Evolutionary conservation across 2,113 vertebrate species (phyloP).

Genomic region (Podilymbus podiceps): DNA sequence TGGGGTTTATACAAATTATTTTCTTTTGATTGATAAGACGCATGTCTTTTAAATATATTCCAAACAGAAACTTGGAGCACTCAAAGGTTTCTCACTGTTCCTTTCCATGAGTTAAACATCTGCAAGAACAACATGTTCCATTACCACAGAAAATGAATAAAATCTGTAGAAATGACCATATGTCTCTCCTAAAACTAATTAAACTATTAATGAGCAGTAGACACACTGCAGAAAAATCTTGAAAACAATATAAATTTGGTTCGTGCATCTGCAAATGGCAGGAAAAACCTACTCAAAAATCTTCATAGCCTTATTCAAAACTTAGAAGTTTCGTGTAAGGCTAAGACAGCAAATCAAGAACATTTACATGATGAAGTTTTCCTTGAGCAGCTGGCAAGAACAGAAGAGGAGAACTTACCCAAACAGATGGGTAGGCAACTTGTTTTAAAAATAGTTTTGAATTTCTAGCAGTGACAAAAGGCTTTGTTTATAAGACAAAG

Average conservation of each 20-base stretch:
- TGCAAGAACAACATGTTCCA: background rate
- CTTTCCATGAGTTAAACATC: background rate
- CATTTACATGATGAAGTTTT: background rate
- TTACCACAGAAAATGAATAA: background rate
- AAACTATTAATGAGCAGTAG: background rate
- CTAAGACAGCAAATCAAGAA: background rate
- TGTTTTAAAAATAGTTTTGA: slow-evolving; percentile 13
- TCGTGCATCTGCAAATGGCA: background rate
- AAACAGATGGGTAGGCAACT: background rate
- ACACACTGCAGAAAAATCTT: background rate
- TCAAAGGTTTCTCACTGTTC: background rate
- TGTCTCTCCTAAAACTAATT: background rate
- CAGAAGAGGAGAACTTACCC: background rate
- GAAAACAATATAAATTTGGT: background rate
- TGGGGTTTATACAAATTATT: background rate
- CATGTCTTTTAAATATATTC: background rate
- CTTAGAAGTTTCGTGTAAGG: background rate
- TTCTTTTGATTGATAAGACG: background rate
- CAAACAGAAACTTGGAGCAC: background rate
- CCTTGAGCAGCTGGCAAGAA: background rate
- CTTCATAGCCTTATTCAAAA: background rate
- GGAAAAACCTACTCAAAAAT: background rate
- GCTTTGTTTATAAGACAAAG: slow-evolving; percentile 9
- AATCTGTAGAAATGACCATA: background rate
- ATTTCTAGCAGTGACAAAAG: slow-evolving; percentile 32